Conservation (phyloP, 2,888 invertebrate genomes). For the Nomada flava region DNA sequence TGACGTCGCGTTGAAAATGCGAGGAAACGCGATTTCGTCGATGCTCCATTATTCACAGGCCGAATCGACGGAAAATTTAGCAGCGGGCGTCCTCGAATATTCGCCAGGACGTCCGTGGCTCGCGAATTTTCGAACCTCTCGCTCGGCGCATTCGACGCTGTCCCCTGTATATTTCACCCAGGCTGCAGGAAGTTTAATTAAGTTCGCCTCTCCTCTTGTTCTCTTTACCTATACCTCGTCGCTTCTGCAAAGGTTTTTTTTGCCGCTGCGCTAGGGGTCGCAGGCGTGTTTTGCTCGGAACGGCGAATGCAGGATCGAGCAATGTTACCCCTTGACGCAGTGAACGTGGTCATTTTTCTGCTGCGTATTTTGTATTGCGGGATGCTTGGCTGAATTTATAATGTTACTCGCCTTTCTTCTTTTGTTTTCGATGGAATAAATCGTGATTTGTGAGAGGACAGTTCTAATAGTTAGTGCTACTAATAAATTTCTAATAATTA, state of each 20-base stretch:
- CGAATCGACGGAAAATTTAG: not conserved
- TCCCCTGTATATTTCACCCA: constrained; percentile 20
- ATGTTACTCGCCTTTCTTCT: too few relatives aligned
- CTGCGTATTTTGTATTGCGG: not conserved
- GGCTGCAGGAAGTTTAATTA: constrained; percentile 21
- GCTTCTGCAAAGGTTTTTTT: not conserved
- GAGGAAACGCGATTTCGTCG: constrained; percentile 1
- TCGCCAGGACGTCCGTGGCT: not conserved
- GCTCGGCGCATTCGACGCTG: not conserved
- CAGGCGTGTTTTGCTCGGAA: not conserved
- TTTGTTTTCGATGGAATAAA: too few relatives aligned
- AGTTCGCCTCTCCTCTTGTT: not conserved
- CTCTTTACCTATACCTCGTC: not conserved
- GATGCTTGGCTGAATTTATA: too few relatives aligned
- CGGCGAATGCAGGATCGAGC: not conserved
- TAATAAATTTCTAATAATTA: too few relatives aligned
- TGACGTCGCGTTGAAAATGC: constrained; percentile 2
- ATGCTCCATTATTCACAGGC: constrained; percentile 23
- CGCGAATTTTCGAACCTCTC: not conserved
- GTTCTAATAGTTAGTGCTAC: too few relatives aligned
- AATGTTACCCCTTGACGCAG: not conserved
- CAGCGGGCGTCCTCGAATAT: constrained; percentile 7
- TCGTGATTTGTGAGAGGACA: too few relatives aligned
- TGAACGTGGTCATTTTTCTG: not conserved
- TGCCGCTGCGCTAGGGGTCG: not conserved